Evolutionary conservation across 2,888 invertebrate genomes (phyloP), one percentile per base, ranked within the genome.

Genomic region (Tridacna gigas): DNA sequence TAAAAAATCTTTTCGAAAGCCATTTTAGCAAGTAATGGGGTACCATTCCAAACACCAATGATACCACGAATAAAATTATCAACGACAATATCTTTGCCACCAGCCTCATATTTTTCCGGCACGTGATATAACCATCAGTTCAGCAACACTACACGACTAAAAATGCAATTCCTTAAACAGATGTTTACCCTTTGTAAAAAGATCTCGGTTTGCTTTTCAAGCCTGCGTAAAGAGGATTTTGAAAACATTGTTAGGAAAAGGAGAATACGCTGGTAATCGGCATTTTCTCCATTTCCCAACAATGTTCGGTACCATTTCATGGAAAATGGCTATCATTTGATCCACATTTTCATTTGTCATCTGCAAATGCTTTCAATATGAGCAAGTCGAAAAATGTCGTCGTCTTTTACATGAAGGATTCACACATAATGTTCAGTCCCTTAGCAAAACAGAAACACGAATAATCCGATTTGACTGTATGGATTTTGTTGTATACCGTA

Each of bases 51-150:
- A 83, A 84, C 3, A 89, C 13, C 60, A 83, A 82, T 12, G 89
- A 86, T 18, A 88, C 69, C 13, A 81, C 51, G 61, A 90, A 89
- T 0, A 90, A 28, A 45, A 88, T 83, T 45, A 83, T 77, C 20
- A 86, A 25, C 1, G 90, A 86, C n/a, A 69, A 74, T 7, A 90
- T 26, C 79, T 90, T 90, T 7, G 84, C 84, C 15, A 74, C 69
- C 20, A 80, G 51, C n/a, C 66, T 74, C 86, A 86, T 86, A 9
- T 77, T 81, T 15, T 25, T 20, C 11, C 12, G 37, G 37, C 37
- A 37, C 37, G 37, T 37, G 37, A 7, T 4, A 37, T 2, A 37
- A 37, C 37, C 7, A 37, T 37, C 7, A 4, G 37, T 37, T 2
- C 7, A 37, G 7, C 2, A 4, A 37, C 3, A 37, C 37, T 37